Base-by-base conservation (phyloP, 2,113 vertebrate genomes). In the Rhombomys opimus region DNA sequence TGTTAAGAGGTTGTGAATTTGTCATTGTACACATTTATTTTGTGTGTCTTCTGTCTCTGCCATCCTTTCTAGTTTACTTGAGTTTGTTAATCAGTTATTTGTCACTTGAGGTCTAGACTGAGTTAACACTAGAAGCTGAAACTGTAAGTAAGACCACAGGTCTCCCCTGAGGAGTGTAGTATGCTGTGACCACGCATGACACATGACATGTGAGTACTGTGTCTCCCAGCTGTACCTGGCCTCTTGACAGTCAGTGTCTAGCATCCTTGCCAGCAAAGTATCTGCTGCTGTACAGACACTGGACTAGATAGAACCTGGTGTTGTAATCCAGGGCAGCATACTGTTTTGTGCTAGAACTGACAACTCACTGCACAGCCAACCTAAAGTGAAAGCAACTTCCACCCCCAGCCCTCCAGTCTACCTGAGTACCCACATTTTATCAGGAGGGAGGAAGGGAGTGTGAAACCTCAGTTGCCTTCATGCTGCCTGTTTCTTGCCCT, bases 21-120 rank as follows among this genome's bases (percentile, higher is more conserved):
- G 25, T 87, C 50, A 90, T 85, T 85, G 23, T 82, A 38, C 9
- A 17, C 20, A 75, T n/a, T 72, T 7, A 73, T n/a, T 35, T 72
- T 38, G n/a, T 73, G 18, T 73, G n/a, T 75, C 72, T 75, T 75
- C 5, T 41, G n/a, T n/a, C 72, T 41, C 72, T 72, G 38, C 3
- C 72, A 41, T 52, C 68, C 8, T 95, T 86, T 72, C 11, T 73
- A 88, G 54, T 91, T 86, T 75, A 78, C 92, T 89, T 87, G 32
- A 46, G 76, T 63, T 85, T 94, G 38, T 92, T 77, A 89, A 87
- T 92, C 6, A n/a, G 32, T 90, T 84, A 77, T 38, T 75, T 75
- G 72, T 75, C 20, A 75, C n/a, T 81, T 46, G 61, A 82, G 61
- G 61, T 89, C 46, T 91, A 91, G 67, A 77, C 73, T 32, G 90